Evolutionary conservation across 2,797 vertebrate genomes (phyloP), one percentile per base, ranked within the genome.

Genomic region (Kryptopterus vitreolus): DNA sequence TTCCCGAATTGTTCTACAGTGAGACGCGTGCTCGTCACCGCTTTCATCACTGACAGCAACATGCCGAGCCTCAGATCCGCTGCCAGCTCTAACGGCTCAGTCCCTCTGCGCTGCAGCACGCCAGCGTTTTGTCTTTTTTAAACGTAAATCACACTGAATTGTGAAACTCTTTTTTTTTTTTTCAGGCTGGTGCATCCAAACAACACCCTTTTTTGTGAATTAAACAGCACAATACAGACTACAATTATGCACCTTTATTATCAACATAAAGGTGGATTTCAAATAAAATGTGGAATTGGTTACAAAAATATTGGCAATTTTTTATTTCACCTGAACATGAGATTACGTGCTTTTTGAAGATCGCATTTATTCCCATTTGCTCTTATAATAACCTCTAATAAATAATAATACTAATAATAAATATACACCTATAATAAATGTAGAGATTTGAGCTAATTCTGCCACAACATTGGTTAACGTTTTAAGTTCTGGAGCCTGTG

Each of bases 71-170:
- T 80, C 65, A 72, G 72, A 76, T 57, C 69, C 18, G 43, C 35
- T 72, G 66, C 74, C 74, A 83, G 59, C 73, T 66, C 66, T 35
- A 57, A 66, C 12, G 52, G 50, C 65, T 71, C 31, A 15, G 70
- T 69, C 43, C 20, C 62, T 66, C 43, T 7, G 76, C 3, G 29
- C 26, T 26, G 20, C 31, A 4, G 22, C 31, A 72, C 57, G 72
- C 71, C 57, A 29, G 26, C 48, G 1, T 71, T 55, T 53, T 53
- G 18, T 71, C 24, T 71, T 71, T 6, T 71, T 53, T 33, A 20
- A 33, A n/a, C 50, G 53, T 71, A 53, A 53, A 53, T 71, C 69
- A 71, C 3, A 10, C 2, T n/a, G 48, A 2, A 52, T 53, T 52
- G 69, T 22, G 31, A 3, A 22, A 71, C 22, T 71, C 69, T 29